Percentiles rank a stretch among this genome's conserved stretches.
Conservation (phyloP, 2,797 vertebrate species). For the Macroramphosus scolopax region DNA sequence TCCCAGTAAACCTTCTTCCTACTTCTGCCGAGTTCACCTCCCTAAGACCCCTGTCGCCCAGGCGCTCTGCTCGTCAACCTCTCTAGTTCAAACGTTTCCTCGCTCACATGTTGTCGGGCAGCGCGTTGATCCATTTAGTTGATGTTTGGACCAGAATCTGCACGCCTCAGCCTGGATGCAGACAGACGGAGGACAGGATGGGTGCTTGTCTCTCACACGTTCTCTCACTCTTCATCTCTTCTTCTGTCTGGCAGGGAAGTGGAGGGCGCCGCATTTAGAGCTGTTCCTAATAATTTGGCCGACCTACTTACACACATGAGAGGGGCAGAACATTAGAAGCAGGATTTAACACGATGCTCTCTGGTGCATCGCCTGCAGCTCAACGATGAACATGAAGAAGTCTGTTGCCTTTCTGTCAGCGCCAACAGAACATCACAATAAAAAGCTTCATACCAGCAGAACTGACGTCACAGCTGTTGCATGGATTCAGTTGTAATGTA, state of each 20-base stretch:
- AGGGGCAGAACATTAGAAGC: too few relatives aligned
- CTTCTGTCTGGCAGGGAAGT: not conserved
- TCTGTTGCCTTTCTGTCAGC: too few relatives aligned
- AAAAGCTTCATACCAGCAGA: too few relatives aligned
- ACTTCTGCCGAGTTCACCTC: constrained; percentile 3
- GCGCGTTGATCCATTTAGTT: constrained; percentile 41
- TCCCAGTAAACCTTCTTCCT: constrained; percentile 9
- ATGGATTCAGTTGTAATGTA: too few relatives aligned
- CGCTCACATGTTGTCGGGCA: constrained; percentile 18
- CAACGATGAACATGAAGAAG: too few relatives aligned
- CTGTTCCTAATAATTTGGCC: too few relatives aligned
- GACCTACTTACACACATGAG: too few relatives aligned
- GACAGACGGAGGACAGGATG: constrained; percentile 6
- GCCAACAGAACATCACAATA: too few relatives aligned
- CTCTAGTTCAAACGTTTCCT: constrained; percentile 13
- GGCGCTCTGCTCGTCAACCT: not conserved
- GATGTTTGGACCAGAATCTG: constrained; percentile 53
- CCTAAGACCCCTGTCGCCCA: constrained; percentile 10
- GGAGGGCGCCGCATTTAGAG: too few relatives aligned
- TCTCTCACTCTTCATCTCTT: not conserved
- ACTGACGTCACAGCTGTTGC: too few relatives aligned
- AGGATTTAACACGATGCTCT: too few relatives aligned
- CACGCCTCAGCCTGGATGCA: constrained; percentile 33
- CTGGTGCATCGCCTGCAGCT: too few relatives aligned
- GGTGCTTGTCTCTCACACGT: not conserved